A percentile compares a stretch with the other conserved stretches of the same genome.
These are phyloP conservation scores for Xiphydria camelus DNA, from an alignment of 2,888 invertebrate genomes.

Conservation along the genomic window DNA sequence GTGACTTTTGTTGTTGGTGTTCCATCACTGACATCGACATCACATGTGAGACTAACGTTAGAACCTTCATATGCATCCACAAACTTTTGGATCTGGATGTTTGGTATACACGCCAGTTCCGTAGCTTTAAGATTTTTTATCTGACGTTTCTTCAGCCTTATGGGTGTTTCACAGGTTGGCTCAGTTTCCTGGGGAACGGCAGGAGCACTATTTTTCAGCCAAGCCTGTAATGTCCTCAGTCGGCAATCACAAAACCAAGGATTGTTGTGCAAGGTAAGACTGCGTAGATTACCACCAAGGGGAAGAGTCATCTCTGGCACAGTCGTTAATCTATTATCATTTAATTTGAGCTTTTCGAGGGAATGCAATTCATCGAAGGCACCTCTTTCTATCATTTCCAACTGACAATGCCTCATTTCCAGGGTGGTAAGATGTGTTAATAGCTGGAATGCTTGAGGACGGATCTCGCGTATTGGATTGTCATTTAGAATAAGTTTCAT, in stretches of 20 bases:
- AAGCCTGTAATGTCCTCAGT: slow-evolving; percentile 74
- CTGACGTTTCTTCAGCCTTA: slow-evolving; percentile 67
- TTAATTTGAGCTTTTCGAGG: slow-evolving; percentile 82
- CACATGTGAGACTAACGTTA: slow-evolving; percentile 79
- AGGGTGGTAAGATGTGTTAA: slow-evolving; percentile 77
- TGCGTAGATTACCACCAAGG: slow-evolving; percentile 76
- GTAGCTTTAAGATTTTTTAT: slow-evolving; percentile 70
- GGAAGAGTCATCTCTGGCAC: slow-evolving; percentile 57
- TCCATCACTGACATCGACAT: slow-evolving; percentile 74
- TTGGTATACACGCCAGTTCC: slow-evolving; percentile 82
- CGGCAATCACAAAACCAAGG: slow-evolving; percentile 89
- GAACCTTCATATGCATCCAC: slow-evolving; percentile 79
- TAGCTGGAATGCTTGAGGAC: slow-evolving; percentile 73
- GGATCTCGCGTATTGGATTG: slow-evolving; percentile 78
- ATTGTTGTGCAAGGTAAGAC: slow-evolving; percentile 82
- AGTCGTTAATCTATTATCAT: slow-evolving; percentile 77
- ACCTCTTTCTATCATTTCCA: slow-evolving; percentile 75
- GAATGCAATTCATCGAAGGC: slow-evolving; percentile 81
- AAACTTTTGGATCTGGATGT: slow-evolving; percentile 73
- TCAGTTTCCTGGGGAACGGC: slow-evolving; percentile 79
- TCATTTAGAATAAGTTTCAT: slow-evolving; percentile 81
- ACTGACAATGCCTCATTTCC: slow-evolving; percentile 80
- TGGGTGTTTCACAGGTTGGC: slow-evolving; percentile 75
- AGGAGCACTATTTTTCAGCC: slow-evolving; percentile 70
- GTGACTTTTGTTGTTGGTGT: slow-evolving; percentile 78